These are phyloP conservation scores for Danio choprae DNA, from an alignment of 2,797 vertebrate genomes.

Conservation along the genomic window DNA sequence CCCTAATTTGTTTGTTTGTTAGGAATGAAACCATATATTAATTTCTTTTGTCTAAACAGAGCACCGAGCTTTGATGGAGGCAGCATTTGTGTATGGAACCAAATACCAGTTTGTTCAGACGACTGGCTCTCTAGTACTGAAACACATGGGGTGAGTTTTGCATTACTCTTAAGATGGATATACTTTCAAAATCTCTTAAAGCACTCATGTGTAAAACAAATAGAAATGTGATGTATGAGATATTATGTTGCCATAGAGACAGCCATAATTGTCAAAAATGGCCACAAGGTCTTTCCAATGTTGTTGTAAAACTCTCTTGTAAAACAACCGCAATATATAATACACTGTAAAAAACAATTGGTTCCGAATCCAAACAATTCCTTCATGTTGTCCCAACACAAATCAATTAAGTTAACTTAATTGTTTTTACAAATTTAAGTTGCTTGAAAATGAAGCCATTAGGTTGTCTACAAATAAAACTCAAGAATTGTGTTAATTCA, in stretches of 20 bases:
- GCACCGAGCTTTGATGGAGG: constrained; percentile 94
- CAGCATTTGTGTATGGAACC: constrained; percentile 90
- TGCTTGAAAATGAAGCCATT: too few relatives aligned
- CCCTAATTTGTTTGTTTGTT: too few relatives aligned
- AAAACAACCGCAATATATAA: too few relatives aligned
- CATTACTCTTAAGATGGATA: neutral
- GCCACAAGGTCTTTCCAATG: neutral
- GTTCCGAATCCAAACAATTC: too few relatives aligned
- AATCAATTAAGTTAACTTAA: too few relatives aligned
- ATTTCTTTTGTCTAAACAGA: constrained; percentile 73
- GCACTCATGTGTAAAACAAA: neutral
- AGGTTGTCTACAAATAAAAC: too few relatives aligned
- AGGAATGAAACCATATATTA: too few relatives aligned
- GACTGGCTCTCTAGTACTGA: constrained; percentile 84
- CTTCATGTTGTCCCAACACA: too few relatives aligned
- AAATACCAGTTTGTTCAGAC: constrained; percentile 92
- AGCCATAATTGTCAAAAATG: neutral
- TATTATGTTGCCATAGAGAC: neutral
- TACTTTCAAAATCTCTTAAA: neutral
- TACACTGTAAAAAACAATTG: too few relatives aligned
- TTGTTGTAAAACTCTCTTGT: neutral
- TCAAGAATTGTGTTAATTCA: neutral
- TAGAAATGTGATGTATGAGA: neutral
- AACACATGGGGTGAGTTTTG: constrained; percentile 80
- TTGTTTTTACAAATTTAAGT: too few relatives aligned